These are phyloP conservation scores for Hemichromis elongatus DNA, from an alignment of 2,113 vertebrate species.

Conservation along the genomic window DNA sequence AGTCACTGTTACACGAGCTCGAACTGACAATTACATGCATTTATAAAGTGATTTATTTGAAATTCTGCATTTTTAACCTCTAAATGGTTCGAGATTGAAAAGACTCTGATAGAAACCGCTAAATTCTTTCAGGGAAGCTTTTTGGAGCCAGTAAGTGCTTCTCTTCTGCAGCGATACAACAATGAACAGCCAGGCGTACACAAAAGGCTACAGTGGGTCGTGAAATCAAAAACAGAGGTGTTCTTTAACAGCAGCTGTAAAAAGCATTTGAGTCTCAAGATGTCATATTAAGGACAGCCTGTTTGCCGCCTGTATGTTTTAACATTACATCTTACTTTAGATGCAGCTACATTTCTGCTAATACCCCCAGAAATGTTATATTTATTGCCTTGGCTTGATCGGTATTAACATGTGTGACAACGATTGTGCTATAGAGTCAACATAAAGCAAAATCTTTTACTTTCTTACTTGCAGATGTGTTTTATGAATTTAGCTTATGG, in stretches of 20 bases:
- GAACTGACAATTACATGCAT: not conserved
- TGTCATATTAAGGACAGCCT: not conserved
- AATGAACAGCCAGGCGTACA: not conserved
- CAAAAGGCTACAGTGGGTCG: not conserved
- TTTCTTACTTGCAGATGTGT: not conserved
- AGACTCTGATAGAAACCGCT: not conserved
- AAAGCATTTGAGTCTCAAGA: slow-evolving; percentile 11
- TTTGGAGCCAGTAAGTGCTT: not conserved
- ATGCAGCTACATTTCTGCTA: not conserved
- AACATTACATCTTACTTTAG: not conserved
- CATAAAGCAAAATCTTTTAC: not conserved
- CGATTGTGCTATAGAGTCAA: not conserved
- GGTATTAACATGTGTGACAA: not conserved
- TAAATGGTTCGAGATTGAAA: not conserved
- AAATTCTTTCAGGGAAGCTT: not conserved
- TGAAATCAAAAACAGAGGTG: not conserved
- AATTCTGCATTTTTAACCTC: not conserved
- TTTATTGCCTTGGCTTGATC: not conserved
- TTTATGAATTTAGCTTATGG: not conserved
- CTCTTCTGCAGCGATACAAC: not conserved
- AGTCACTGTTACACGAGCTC: not conserved
- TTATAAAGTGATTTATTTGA: not conserved
- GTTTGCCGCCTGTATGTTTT: not conserved
- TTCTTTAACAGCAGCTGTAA: not conserved
- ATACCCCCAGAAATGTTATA: not conserved